Conservation (phyloP, 2,888 invertebrate genomes). For the Drosophila anceps region DNA sequence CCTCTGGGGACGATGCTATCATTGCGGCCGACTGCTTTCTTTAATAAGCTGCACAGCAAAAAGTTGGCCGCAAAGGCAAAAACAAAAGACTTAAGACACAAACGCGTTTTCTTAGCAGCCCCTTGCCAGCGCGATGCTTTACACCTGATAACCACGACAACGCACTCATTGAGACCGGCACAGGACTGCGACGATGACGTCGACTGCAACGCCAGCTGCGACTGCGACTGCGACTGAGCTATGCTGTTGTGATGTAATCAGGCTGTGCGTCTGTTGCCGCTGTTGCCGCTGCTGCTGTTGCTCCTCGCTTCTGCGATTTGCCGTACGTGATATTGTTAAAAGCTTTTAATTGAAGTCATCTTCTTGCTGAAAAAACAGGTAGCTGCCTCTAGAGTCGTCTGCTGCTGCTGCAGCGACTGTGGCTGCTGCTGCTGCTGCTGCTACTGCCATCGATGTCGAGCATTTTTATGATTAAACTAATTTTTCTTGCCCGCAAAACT, state of each 20-base stretch:
- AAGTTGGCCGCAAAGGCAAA: slow-evolving; percentile 15
- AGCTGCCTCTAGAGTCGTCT: slow-evolving; percentile 66
- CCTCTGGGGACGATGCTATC: slow-evolving; percentile 59
- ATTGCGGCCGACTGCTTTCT: slow-evolving; percentile 43
- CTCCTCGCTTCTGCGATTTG: slow-evolving; percentile 65
- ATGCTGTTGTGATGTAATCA: slow-evolving; percentile 75
- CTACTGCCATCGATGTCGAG: slow-evolving; percentile 69
- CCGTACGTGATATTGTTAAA: slow-evolving; percentile 84
- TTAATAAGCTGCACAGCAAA: slow-evolving; percentile 60
- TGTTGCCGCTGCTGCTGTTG: slow-evolving; percentile 4
- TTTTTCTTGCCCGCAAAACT: slow-evolving; percentile 72
- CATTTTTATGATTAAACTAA: slow-evolving; percentile 83
- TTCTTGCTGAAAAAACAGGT: slow-evolving; percentile 80
- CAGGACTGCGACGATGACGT: slow-evolving; percentile 50
- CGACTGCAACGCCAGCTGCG: slow-evolving; percentile 35
- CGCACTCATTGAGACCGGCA: slow-evolving; percentile 65
- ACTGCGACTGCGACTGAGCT: slow-evolving; percentile 34
- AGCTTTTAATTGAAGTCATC: slow-evolving; percentile 84
- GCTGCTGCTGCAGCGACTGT: background rate
- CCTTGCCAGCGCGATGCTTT: slow-evolving; percentile 65
- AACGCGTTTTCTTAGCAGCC: slow-evolving; percentile 70
- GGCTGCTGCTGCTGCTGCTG: slow-evolving; percentile 30
- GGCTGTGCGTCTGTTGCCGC: slow-evolving; percentile 37
- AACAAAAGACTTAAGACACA: slow-evolving; percentile 75
- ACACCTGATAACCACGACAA: slow-evolving; percentile 71